phyloP scores from a whole-genome alignment of 2,113 vertebrate genomes.

The Podocnemis expansa region DNA sequence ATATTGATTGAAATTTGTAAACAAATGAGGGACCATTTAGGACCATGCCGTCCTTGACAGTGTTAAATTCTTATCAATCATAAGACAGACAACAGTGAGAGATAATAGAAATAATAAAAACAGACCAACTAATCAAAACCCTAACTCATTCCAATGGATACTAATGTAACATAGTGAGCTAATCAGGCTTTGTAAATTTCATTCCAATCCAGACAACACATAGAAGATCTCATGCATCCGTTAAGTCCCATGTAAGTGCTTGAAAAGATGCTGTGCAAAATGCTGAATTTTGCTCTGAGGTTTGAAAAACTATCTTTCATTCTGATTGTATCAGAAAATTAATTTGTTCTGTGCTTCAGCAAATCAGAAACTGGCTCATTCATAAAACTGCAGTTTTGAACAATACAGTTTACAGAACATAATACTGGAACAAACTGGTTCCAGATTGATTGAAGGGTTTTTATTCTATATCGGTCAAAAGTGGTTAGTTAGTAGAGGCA shows the following conservation, averaged over 20 bases:
- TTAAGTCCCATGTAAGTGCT: slow-evolving; percentile 43
- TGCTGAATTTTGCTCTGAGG: slow-evolving; percentile 24
- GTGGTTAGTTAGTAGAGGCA: slow-evolving; percentile 10
- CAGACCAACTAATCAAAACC: slow-evolving; percentile 8
- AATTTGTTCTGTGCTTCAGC: slow-evolving; percentile 22
- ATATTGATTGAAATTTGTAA: not conserved
- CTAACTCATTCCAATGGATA: slow-evolving; percentile 7
- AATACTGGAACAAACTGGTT: slow-evolving; percentile 21
- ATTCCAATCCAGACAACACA: not conserved
- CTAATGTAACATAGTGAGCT: slow-evolving; percentile 29
- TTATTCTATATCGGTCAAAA: slow-evolving; percentile 8
- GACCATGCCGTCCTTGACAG: slow-evolving; percentile 3
- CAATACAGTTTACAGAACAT: not conserved
- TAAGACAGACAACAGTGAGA: slow-evolving; percentile 7
- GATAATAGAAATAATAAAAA: slow-evolving; percentile 3
- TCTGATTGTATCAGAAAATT: slow-evolving; percentile 55
- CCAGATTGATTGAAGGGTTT: not conserved
- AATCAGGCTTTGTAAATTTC: slow-evolving; percentile 55
- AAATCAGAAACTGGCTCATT: slow-evolving; percentile 24
- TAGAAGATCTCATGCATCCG: slow-evolving; percentile 47
- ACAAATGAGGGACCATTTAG: not conserved
- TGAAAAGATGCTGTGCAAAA: slow-evolving; percentile 38
- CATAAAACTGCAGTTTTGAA: not conserved
- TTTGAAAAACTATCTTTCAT: slow-evolving; percentile 46
- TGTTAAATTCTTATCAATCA: not conserved